phyloP scores from a whole-genome alignment of 2,888 invertebrate genomes.

The Phortica magna region DNA sequence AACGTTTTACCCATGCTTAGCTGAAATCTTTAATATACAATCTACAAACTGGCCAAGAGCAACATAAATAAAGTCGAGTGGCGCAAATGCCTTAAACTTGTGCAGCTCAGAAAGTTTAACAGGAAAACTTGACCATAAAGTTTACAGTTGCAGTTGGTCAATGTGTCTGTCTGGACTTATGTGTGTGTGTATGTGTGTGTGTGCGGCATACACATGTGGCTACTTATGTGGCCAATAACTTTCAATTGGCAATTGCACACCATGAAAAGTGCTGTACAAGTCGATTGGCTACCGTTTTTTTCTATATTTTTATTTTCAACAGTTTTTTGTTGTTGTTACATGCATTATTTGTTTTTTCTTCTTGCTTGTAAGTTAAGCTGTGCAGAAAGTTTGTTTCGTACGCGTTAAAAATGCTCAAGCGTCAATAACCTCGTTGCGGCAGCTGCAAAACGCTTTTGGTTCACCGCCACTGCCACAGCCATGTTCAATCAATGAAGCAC shows the following conservation, averaged over 20 bases:
- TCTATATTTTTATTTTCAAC: neutral
- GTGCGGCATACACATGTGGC: constrained; percentile 42
- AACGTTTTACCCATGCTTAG: neutral
- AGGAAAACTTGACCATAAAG: constrained; percentile 18
- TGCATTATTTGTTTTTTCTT: neutral
- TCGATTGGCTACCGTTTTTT: neutral
- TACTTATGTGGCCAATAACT: constrained; percentile 58
- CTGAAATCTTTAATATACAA: neutral
- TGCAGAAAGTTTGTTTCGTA: neutral
- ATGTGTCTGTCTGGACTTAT: constrained; percentile 24
- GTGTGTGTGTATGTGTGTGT: neutral
- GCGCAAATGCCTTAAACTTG: neutral
- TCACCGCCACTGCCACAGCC: neutral
- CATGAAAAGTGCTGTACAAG: neutral
- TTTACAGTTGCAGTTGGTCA: neutral
- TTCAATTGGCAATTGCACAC: constrained; percentile 49
- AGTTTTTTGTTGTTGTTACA: neutral
- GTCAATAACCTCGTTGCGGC: constrained; percentile 1
- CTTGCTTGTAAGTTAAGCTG: neutral
- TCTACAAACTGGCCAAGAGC: constrained; percentile 24
- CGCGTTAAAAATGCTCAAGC: neutral
- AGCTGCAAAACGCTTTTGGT: neutral
- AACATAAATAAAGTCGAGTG: constrained; percentile 23
- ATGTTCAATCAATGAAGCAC: neutral
- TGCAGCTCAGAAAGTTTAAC: constrained; percentile 3